Evolutionary conservation across 2,888 invertebrate species (phyloP), one percentile per base, ranked within the genome.

Genomic region (Diarsia dahlii): DNA sequence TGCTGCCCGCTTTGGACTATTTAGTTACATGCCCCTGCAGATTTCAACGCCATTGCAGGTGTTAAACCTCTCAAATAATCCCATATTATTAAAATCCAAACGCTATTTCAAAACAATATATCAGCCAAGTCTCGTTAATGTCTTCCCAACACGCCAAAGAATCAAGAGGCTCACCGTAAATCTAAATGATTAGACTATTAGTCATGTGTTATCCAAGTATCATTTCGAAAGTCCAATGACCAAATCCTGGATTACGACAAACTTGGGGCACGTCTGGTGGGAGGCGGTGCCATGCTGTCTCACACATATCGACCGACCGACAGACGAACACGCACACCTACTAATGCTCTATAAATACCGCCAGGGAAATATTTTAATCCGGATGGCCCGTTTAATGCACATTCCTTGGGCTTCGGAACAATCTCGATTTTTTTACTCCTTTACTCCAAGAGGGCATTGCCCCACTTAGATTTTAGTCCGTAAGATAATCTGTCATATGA

Each of bases 261-360:
- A 91, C 89, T 92, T 92, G 92, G 92, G 90, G 92, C 91, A 91
- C 90, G 94, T 94, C 94, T 94, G 94, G 92, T 93, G 91, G 91
- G 90, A 94, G 94, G 92, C 94, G 96, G 96, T 96, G 96, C 96
- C 96, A 96, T 95, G 96, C 96, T 93, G 96, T 96, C 96, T 96
- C 95, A 95, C 94, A 94, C 92, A 92, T 91, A 94, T 92, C 93
- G 93, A 93, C 91, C 94, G 90, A 91, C 94, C 92, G 90, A 94
- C 94, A 94, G 92, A 94, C 94, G 90, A 89, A 94, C 94, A 94
- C 95, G 92, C 94, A 95, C 95, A 95, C 95, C 94, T 94, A 93
- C 94, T 91, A 93, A 93, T 92, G 94, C 92, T 95, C 96, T 96
- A 96, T 95, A 95, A 95, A 96, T 96, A 96, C 90, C 94, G 89